Base-by-base conservation (phyloP, 2,888 invertebrate species). In the Tetramorium bicarinatum region DNA sequence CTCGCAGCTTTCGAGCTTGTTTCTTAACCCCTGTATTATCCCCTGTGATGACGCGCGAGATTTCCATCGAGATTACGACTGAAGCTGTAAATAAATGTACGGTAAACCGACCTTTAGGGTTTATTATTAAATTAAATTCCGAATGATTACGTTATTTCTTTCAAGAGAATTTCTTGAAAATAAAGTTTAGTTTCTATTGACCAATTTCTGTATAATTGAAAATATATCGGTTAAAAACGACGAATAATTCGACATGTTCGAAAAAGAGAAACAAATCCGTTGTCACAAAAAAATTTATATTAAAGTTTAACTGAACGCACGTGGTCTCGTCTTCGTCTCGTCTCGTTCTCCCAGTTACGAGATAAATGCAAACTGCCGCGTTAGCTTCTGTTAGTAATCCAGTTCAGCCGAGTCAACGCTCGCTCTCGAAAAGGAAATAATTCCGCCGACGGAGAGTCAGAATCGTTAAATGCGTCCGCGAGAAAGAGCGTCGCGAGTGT, bases 341-440 rank as follows among this genome's bases (percentile, higher is more conserved):
- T 25, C 15, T 2, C 41, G 29, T 29, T 41, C 15, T 66, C 25
- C 44, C 18, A n/a, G 34, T 34, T 61, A 13, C 2, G 62, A 76
- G 64, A 54, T 64, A 76, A 76, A 52, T 21, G 41, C 64, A 41
- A 61, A 49, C 9, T 25, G 64, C 52, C 34, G 61, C 61, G 38
- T 64, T 38, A 41, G 25, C 38, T 64, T 64, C 52, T 52, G 25
- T 38, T 25, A 38, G 76, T 41, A 54, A 64, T 61, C n/a, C 61
- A 62, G 56, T 34, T 34, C 15, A 38, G 21, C 15, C 61, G 75
- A 75, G 61, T 62, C 61, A 62, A 62, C 47, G 61, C 52, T 64
- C 76, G 64, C 52, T 64, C 25, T 76, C 64, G 54, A 15, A 75
- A 62, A 21, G 47, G 18, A 75, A 76, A 61, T 34, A 75, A 76